Evolutionary conservation across 2,113 vertebrate genomes (phyloP), one percentile per base, ranked within the genome.

Genomic region (Atractosteus spatula): DNA sequence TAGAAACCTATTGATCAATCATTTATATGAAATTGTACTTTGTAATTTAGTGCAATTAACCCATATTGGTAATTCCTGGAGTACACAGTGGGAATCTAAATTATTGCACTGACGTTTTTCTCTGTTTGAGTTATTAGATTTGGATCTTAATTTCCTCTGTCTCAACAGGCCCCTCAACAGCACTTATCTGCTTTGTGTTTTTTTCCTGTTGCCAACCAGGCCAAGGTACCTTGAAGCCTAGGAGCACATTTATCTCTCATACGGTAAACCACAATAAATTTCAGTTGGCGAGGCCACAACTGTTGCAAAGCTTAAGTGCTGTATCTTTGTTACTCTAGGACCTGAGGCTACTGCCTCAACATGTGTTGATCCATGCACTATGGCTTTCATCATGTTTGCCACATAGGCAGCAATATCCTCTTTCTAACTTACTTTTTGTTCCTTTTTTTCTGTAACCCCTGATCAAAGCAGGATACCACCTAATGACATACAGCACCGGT

Each of bases 241-340:
- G 51, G 8, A 8, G 29, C 17, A 11, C 13, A 41, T 43, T 69
- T 69, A 69, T 69, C 55, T 67, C 41, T 5, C n/a, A 12, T n/a
- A 29, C 54, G n/a, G 44, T 6, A 67, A 61, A 73, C 65, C 71
- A 51, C 65, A 61, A 41, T 47, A 16, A 61, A 55, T 68, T 63
- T 67, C 55, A 67, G 51, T 54, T 41, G 55, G 41, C 17, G 54
- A 51, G 65, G 29, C 42, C 10, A 41, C 57, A 56, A 51, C 55
- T 61, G 65, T 51, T 41, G 55, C 64, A 61, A 10, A 59, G 55
- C 55, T 69, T 54, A 10, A 29, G n/a, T 62, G 7, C 55, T 16
- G 41, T 59, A 61, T 66, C 41, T 67, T 54, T 41, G 7, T 56
- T 41, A 12, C 64, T 41, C 64, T n/a, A 55, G 14, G 64, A 59